Evolutionary conservation across 2,888 invertebrate species (phyloP).

Genomic region (Phragmatobia fuliginosa): DNA sequence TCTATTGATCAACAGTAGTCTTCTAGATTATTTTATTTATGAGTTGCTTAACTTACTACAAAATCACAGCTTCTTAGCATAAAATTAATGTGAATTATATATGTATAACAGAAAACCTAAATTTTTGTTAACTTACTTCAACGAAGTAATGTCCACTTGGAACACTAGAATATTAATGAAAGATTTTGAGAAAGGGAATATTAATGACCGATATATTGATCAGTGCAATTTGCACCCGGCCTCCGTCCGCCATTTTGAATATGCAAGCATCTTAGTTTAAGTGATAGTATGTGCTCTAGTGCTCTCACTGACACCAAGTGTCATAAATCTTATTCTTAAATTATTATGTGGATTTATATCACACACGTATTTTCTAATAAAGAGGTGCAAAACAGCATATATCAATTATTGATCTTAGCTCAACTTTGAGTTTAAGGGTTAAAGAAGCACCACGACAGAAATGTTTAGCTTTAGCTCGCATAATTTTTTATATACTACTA

Average conservation of each 20-base stretch:
- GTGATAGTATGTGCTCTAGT: too few relatives aligned
- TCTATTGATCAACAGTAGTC: too few relatives aligned
- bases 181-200: neutral
- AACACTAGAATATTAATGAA: neutral
- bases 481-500: neutral
- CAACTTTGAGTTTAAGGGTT: neutral
- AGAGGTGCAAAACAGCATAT: neutral
- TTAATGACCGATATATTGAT: constrained; percentile 13
- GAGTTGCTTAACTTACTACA: too few relatives aligned
- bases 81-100: too few relatives aligned
- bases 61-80: too few relatives aligned
- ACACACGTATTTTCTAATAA: neutral
- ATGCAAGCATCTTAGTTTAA: constrained; percentile 1
- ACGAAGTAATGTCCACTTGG: neutral
- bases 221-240: constrained; percentile 13
- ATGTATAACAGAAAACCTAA: neutral
- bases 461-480: too few relatives aligned
- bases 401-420: neutral
- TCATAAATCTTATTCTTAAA: neutral
- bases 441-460: too few relatives aligned
- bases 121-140: neutral
- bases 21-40: too few relatives aligned
- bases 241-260: constrained; percentile 4
- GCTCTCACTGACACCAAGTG: neutral
- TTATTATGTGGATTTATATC: neutral